These are phyloP conservation scores for Cochlearius cochlearius DNA, from an alignment of 2,113 vertebrate genomes.

Conservation along the genomic window DNA sequence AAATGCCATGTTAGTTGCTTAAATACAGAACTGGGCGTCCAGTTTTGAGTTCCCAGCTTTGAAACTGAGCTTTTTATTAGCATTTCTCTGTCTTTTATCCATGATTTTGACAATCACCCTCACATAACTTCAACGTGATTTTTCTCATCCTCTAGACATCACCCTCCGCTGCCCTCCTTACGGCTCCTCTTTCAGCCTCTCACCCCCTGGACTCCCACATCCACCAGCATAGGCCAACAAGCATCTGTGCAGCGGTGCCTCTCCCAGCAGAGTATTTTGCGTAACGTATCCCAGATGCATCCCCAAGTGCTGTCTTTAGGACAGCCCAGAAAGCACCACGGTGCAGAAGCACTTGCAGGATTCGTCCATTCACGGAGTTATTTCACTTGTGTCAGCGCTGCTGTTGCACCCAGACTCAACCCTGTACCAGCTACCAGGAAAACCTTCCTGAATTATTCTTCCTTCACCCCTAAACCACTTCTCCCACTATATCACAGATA, in stretches of 20 bases:
- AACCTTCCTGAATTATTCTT: not conserved
- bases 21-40: not conserved
- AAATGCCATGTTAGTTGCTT: not conserved
- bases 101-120: not conserved
- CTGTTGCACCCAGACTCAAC: not conserved
- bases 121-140: not conserved
- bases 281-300: too few relatives aligned
- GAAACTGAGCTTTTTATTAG: not conserved
- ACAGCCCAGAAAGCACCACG: not conserved
- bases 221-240: not conserved
- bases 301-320: not conserved
- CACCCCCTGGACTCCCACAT: not conserved
- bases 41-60: not conserved
- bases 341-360: not conserved
- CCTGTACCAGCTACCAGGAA: not conserved
- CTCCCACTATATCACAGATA: not conserved
- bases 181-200: not conserved
- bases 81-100: not conserved
- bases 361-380: not conserved
- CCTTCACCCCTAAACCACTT: not conserved
- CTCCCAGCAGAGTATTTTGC: not conserved
- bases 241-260: not conserved
- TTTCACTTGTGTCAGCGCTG: not conserved
- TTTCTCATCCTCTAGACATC: not conserved
- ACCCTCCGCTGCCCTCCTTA: not conserved